phyloP scores from a whole-genome alignment of 2,888 invertebrate genomes.

The Cheilosia vulpina region DNA sequence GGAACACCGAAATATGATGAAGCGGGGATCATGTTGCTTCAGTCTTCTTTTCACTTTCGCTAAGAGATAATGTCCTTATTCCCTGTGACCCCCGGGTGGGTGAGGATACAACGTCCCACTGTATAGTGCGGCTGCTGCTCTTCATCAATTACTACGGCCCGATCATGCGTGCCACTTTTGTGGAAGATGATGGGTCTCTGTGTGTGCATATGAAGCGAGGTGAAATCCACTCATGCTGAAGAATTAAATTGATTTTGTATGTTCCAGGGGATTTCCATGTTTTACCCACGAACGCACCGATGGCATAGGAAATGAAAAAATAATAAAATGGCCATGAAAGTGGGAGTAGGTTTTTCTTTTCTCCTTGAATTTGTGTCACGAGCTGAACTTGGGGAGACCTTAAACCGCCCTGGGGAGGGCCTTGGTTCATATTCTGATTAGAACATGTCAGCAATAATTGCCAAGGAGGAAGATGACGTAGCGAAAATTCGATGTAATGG shows the following conservation, averaged over 20 bases:
- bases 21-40: constrained; percentile 59
- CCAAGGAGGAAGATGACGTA: too few relatives aligned
- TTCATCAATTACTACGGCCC: constrained; percentile 66
- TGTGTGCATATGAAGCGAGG: constrained; percentile 34
- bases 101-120: neutral
- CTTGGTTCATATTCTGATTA: too few relatives aligned
- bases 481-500: too few relatives aligned
- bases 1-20: constrained; percentile 47
- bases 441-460: too few relatives aligned
- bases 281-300: neutral
- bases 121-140: constrained; percentile 12
- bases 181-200: constrained; percentile 25
- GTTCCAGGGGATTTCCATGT: constrained; percentile 38
- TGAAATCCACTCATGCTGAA: constrained; percentile 48
- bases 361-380: neutral
- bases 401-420: neutral
- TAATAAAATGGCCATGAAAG: constrained; percentile 11
- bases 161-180: constrained; percentile 66
- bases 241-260: constrained; percentile 65
- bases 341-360: neutral
- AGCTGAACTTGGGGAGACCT: neutral
- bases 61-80: constrained; percentile 58
- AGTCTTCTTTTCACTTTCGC: constrained; percentile 56
- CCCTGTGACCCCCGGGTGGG: constrained; percentile 13
- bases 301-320: constrained; percentile 3